Evolutionary conservation across 2,113 vertebrate genomes (phyloP).

Genomic region (Anolis sagrei): DNA sequence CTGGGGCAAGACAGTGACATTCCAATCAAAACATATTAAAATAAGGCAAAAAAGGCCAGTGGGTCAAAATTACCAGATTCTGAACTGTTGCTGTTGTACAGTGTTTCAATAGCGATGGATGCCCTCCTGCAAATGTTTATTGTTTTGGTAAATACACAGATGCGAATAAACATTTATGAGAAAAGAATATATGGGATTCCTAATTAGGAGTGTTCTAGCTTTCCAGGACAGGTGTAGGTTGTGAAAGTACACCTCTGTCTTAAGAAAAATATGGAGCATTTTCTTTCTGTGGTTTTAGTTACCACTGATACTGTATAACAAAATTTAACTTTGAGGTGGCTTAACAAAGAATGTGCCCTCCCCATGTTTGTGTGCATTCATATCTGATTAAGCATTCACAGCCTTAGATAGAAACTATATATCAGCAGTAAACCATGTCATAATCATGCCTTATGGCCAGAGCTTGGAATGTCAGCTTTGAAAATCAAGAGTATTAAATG

Average conservation of each 20-base stretch:
- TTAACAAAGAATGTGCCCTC: not conserved
- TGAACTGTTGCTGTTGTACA: not conserved
- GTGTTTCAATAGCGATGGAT: not conserved
- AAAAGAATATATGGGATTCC: not conserved
- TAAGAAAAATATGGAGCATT: too few species aligned
- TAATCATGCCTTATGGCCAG: too few species aligned
- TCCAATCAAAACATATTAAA: not conserved
- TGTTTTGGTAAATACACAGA: not conserved
- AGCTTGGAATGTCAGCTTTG: too few species aligned
- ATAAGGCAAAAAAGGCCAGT: not conserved
- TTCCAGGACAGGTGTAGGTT: too few species aligned
- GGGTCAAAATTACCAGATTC: not conserved
- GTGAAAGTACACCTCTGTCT: too few species aligned
- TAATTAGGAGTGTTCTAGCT: not conserved
- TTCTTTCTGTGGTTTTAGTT: not conserved
- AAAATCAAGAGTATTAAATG: too few species aligned
- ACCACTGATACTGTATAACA: not conserved
- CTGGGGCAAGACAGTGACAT: fast-evolving
- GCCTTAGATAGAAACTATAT: too few species aligned
- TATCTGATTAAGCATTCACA: too few species aligned
- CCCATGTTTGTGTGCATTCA: too few species aligned
- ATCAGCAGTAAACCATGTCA: too few species aligned
- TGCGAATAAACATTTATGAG: not conserved
- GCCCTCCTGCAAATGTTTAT: not conserved
- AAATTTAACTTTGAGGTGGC: not conserved